phyloP scores from a whole-genome alignment of 2,888 invertebrate species.

The Tromatobia lineatoria region DNA sequence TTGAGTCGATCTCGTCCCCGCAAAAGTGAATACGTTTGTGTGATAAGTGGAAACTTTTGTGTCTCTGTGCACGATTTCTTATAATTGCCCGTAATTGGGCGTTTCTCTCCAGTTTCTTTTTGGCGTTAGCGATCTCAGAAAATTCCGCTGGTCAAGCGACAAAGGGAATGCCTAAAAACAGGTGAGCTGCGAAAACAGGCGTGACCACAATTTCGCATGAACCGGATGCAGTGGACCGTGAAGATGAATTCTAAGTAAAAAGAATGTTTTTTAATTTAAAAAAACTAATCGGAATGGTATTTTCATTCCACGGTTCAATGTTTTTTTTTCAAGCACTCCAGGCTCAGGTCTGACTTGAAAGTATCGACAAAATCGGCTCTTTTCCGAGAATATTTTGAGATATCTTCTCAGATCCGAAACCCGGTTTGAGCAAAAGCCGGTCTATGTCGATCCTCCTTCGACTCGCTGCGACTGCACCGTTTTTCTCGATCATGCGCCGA shows the following conservation, averaged over 20 bases:
- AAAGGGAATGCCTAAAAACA: conserved; percentile 5
- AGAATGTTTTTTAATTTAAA: background rate
- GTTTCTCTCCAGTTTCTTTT: conserved; percentile 41
- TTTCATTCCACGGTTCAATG: background rate
- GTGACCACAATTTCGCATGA: conserved; percentile 8
- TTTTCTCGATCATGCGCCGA: conserved; percentile 37
- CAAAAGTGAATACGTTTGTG: conserved; percentile 28
- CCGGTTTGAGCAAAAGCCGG: conserved; percentile 1
- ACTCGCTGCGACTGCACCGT: conserved; percentile 15
- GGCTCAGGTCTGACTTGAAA: background rate
- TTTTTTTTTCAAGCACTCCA: background rate
- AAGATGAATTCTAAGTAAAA: background rate
- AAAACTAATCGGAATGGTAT: background rate
- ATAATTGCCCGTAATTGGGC: background rate
- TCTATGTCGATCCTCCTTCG: conserved; percentile 16
- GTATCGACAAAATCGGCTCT: background rate
- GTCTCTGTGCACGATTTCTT: background rate
- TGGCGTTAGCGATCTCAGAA: background rate
- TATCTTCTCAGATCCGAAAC: conserved; percentile 10
- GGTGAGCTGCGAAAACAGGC: conserved; percentile 27
- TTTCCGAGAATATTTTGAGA: conserved; percentile 11
- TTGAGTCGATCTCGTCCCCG: conserved; percentile 47
- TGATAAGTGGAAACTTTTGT: conserved; percentile 12
- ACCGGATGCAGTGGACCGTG: conserved; percentile 3
- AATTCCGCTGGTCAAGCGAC: conserved; percentile 12